Percentiles rank a stretch among this genome's conserved stretches.
Evolutionary conservation across 2,797 vertebrate species (phyloP).

Genomic region (Novumbra hubbsi): DNA sequence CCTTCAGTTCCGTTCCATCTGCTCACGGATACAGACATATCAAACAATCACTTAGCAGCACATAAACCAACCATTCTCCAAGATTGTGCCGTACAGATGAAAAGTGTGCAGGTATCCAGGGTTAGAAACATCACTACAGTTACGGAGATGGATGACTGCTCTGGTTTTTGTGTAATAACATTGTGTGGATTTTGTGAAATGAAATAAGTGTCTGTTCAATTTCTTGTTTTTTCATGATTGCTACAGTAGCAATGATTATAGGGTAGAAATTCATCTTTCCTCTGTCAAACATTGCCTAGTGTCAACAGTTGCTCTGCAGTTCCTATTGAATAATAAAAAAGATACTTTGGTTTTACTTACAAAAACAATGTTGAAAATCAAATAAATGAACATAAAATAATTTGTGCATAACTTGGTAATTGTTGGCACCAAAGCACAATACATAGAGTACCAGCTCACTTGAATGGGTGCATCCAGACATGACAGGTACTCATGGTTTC

Average conservation of each 20-base stretch:
- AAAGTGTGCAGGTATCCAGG: conserved; percentile 66
- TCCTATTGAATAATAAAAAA: conserved; percentile 51
- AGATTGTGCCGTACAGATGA: conserved; percentile 52
- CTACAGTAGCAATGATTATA: conserved; percentile 69
- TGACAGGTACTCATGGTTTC: too few relatives aligned
- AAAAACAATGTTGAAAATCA: conserved; percentile 45
- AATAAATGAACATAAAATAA: conserved; percentile 63
- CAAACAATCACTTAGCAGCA: conserved; percentile 33
- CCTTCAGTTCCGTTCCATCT: conserved; percentile 47
- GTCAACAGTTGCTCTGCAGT: conserved; percentile 62
- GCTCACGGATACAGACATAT: conserved; percentile 26
- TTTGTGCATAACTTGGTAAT: conserved; percentile 23
- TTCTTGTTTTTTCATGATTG: conserved; percentile 66
- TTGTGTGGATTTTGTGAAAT: conserved; percentile 76
- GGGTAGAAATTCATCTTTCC: conserved; percentile 63
- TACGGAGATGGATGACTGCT: conserved; percentile 64
- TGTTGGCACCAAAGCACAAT: not conserved
- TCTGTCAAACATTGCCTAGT: conserved; percentile 61
- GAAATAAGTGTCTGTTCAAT: conserved; percentile 70
- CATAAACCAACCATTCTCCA: conserved; percentile 24
- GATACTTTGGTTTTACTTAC: conserved; percentile 63
- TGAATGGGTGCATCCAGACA: too few relatives aligned
- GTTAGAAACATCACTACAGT: conserved; percentile 63
- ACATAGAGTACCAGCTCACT: too few relatives aligned
- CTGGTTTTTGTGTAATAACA: conserved; percentile 71